These are phyloP conservation scores for Scomber colias DNA, from an alignment of 2,113 vertebrate genomes.

Conservation along the genomic window DNA sequence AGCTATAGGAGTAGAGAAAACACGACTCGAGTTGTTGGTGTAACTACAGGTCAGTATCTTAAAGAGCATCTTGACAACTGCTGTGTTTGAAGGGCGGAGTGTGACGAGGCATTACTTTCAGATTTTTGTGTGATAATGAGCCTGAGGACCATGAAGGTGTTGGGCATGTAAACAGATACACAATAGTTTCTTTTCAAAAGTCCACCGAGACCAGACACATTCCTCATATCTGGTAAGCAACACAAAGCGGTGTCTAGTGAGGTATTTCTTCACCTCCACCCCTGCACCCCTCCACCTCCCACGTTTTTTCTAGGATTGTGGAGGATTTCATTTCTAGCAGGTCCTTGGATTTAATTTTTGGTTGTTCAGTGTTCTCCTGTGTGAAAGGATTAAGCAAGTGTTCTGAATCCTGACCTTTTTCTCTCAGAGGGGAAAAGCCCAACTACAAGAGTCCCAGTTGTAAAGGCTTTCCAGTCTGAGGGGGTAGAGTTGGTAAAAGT, in stretches of 20 bases:
- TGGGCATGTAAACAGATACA: background rate
- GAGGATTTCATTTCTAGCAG: constrained; percentile 23
- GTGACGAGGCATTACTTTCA: background rate
- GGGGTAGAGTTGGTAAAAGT: background rate
- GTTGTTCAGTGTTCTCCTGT: constrained; percentile 37
- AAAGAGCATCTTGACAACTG: background rate
- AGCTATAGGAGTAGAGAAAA: background rate
- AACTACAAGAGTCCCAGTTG: constrained; percentile 9
- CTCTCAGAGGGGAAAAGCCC: constrained; percentile 3
- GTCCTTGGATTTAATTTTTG: constrained; percentile 48
- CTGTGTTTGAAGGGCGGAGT: background rate
- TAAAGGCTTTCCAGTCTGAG: background rate
- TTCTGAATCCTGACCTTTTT: constrained; percentile 44
- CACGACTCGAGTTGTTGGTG: background rate
- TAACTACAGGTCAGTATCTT: background rate
- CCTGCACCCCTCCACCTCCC: no score
- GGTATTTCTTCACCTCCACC: background rate
- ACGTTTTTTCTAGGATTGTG: background rate
- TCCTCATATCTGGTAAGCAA: constrained; percentile 13
- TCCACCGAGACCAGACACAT: background rate
- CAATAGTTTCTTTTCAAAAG: background rate
- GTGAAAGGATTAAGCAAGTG: constrained; percentile 55
- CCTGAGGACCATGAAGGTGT: background rate
- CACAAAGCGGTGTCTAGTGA: background rate
- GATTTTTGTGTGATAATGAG: constrained; percentile 2